phyloP scores from a whole-genome alignment of 92 coral and sea anemone species.

The Phymanthus crucifer region DNA sequence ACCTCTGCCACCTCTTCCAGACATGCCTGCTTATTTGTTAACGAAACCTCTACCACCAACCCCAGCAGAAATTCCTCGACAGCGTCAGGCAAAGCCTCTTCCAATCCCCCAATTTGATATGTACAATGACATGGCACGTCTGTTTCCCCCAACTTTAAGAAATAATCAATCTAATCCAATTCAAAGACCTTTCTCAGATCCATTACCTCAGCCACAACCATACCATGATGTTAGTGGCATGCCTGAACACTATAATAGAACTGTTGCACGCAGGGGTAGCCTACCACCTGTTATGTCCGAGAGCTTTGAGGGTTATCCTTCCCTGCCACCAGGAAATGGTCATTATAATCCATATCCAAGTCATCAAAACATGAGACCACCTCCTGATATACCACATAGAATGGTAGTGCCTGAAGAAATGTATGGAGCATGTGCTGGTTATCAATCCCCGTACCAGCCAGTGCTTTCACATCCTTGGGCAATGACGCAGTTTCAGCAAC shows the following conservation, averaged over 20 bases:
- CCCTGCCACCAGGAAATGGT: conserved; percentile 26
- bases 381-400: conserved; percentile 55
- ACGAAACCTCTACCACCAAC: conserved; percentile 66
- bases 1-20: conserved; percentile 72
- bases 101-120: conserved; percentile 77
- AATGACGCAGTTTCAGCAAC: conserved; percentile 46
- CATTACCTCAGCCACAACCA: conserved; percentile 48
- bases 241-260: conserved; percentile 49
- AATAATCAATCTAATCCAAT: conserved; percentile 49
- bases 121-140: conserved; percentile 59
- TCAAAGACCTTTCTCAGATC: conserved; percentile 70
- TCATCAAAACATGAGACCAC: conserved; percentile 24
- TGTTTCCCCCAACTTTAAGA: conserved; percentile 80
- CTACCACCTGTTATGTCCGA: conserved; percentile 50
- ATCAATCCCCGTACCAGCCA: conserved; percentile 28
- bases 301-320: conserved; percentile 35
- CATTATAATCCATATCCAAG: conserved; percentile 38
- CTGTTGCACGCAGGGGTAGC: conserved; percentile 53
- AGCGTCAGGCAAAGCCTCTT: conserved; percentile 54
- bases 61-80: conserved; percentile 34
- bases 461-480: conserved; percentile 61
- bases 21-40: conserved; percentile 52
- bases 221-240: conserved; percentile 48
- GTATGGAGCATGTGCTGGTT: conserved; percentile 18
- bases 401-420: conserved; percentile 32